Evolutionary conservation across 2,797 vertebrate species (phyloP), one percentile per base, ranked within the genome.

Genomic region (Acanthurus leucopareius): DNA sequence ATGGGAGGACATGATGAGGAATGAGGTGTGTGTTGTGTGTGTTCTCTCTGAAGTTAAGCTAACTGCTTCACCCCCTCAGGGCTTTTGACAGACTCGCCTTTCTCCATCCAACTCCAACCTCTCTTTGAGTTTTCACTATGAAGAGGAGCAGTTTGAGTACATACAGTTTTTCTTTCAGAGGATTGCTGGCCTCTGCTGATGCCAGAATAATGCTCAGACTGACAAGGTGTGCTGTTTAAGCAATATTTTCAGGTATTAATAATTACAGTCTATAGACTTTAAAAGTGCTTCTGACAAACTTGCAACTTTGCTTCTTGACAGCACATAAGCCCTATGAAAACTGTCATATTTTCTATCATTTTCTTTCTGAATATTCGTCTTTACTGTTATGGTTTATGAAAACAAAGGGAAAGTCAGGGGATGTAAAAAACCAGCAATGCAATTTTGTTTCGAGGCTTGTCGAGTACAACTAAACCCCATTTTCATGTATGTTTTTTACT

Each of bases 1-100:
- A 87, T 86, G 87, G 88, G 82, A 83, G 76, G 89, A 86, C 87
- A 71, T 67, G 91, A 92, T 93, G 93, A 93, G 70, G 84, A 88
- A 91, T 91, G 85, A 86, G 70, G 65, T 81, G 84, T 81, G 78
- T 86, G 83, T 81, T 78, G 71, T 64, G 76, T 65, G 73, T 57
- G 28, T 73, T 85, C 64, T 58, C 73, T 90, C 91, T 92, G 91
- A 91, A 91, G 92, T 86, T 10, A 81, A 87, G 83, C 75, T 74
- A 73, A 82, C 83, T 57, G 60, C 83, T 64, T 19, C 77, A 17
- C 38, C 82, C 61, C 88, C 78, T 32, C 47, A 58, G 88, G 92
- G 67, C 44, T 82, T 35, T 79, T 77, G 49, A 45, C 68, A 68
- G 58, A 75, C 75, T 67, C 38, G 2, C 14, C 44, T 72, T 51